Conservation (phyloP, 2,888 invertebrate genomes). For the Pandemis heparana region DNA sequence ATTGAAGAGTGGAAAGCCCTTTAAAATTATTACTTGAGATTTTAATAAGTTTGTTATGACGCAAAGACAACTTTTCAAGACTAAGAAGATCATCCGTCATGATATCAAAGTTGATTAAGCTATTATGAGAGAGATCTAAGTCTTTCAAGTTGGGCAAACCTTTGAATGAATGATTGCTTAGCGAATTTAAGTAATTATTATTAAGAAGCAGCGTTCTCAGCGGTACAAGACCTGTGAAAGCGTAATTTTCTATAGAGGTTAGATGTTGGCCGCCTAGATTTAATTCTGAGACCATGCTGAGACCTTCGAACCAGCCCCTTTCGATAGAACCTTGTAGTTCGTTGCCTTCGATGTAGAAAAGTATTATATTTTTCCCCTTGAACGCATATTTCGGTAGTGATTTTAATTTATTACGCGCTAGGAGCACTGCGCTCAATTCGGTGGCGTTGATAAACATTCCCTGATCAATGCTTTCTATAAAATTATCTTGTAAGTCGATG, state of each 20-base stretch:
- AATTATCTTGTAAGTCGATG: conserved; percentile 60
- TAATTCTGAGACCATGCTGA: conserved; percentile 53
- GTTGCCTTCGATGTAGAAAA: conserved; percentile 61
- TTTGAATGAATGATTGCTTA: conserved; percentile 60
- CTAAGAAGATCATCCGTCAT: conserved; percentile 58
- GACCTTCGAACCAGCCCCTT: conserved; percentile 66
- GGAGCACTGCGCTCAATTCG: conserved; percentile 53
- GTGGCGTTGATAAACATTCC: conserved; percentile 52
- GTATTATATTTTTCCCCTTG: conserved; percentile 56
- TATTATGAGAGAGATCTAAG: conserved; percentile 68
- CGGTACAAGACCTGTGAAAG: conserved; percentile 60
- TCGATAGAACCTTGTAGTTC: conserved; percentile 58
- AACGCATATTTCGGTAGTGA: conserved; percentile 61
- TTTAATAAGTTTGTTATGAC: conserved; percentile 59
- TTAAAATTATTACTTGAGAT: conserved; percentile 58
- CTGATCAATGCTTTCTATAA: conserved; percentile 54
- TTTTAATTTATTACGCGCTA: conserved; percentile 64
- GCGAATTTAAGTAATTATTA: conserved; percentile 58
- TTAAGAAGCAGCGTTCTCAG: conserved; percentile 58
- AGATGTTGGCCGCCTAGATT: conserved; percentile 63
- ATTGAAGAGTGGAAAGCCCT: conserved; percentile 54
- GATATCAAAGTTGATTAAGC: conserved; percentile 61
- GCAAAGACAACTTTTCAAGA: conserved; percentile 57
- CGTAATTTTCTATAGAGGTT: conserved; percentile 60
- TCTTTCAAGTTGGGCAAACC: conserved; percentile 52